Evolutionary conservation across 2,888 invertebrate species (phyloP), one percentile per base, ranked within the genome.

Genomic region (Nephrocerus scutellatus): DNA sequence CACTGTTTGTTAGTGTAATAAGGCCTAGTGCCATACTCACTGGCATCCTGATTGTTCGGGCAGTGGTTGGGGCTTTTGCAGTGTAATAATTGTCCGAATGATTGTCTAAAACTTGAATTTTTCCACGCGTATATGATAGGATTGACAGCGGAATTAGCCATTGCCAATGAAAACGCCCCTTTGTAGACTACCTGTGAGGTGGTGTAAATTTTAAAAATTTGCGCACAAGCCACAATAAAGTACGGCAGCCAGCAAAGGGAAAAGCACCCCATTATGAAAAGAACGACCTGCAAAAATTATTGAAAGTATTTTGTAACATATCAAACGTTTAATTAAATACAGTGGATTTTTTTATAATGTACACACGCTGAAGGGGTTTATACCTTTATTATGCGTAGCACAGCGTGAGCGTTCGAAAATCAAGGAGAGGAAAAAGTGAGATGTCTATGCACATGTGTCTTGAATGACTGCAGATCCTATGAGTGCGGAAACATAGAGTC

Each of bases 91-190:
- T 77, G 76, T 20, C 74, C 72, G 58, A 86, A 85, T 2, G 85
- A 82, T 33, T 75, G 74, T 5, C 85, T 76, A 60, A 85, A 86
- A 46, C 80, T 83, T 6, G 77, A 73, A 62, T 85, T 86, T 63
- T 87, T 87, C 86, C 87, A 87, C 20, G 85, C 84, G 69, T 87
- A 87, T 54, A 86, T 85, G 29, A 86, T 70, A 1, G 87, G 87
- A 67, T 87, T 87, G 57, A 85, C 76, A 19, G 82, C 82, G 7
- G 85, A 86, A 64, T 86, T 86, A 36, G 80, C 75, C 72, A 86
- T 80, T 16, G 85, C 86, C 47, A 87, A 70, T 3, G 81, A 77
- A 44, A 82, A 80, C 33, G 79, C 75, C 12, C 73, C 70, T 51
- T 78, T 77, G 65, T 82, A 82, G 26, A 76, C 66, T 41, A 74